These are phyloP conservation scores for Nothobranchius furzeri DNA, from an alignment of 2,113 vertebrate genomes.

Conservation along the genomic window DNA sequence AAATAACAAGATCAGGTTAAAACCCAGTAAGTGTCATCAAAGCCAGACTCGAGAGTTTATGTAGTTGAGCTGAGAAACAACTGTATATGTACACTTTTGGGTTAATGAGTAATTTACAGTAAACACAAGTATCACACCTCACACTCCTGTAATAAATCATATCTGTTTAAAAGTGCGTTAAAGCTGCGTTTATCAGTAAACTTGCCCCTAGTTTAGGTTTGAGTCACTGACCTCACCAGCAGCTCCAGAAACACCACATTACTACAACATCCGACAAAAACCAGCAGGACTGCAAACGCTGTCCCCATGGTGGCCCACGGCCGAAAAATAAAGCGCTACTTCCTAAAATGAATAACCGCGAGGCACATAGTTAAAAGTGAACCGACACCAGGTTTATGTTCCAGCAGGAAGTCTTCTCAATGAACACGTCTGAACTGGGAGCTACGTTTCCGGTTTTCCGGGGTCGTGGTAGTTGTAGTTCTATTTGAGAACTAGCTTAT, in stretches of 20 bases:
- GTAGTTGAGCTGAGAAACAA: too few relatives aligned
- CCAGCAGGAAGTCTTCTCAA: neutral
- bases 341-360: neutral
- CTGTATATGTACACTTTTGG: too few relatives aligned
- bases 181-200: neutral
- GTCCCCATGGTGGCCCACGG: conserved; percentile 61
- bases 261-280: conserved; percentile 78
- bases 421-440: conserved; percentile 30
- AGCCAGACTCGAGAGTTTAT: too few relatives aligned
- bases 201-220: conserved; percentile 16
- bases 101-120: too few relatives aligned
- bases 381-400: neutral
- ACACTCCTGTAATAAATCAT: too few relatives aligned
- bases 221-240: conserved; percentile 75
- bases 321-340: conserved; percentile 5
- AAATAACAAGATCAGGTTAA: neutral
- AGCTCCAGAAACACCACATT: conserved; percentile 81
- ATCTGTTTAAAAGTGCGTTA: too few relatives aligned
- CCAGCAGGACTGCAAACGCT: conserved; percentile 62
- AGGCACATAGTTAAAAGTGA: conserved; percentile 30
- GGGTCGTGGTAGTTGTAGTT: conserved; percentile 68
- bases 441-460: neutral
- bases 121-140: too few relatives aligned
- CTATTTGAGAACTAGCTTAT: too few relatives aligned
- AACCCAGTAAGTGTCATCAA: too few relatives aligned